Evolutionary conservation across 53 echinoderm and acorn worm genomes (phyloP).

Genomic region (Antedon mediterranea): DNA sequence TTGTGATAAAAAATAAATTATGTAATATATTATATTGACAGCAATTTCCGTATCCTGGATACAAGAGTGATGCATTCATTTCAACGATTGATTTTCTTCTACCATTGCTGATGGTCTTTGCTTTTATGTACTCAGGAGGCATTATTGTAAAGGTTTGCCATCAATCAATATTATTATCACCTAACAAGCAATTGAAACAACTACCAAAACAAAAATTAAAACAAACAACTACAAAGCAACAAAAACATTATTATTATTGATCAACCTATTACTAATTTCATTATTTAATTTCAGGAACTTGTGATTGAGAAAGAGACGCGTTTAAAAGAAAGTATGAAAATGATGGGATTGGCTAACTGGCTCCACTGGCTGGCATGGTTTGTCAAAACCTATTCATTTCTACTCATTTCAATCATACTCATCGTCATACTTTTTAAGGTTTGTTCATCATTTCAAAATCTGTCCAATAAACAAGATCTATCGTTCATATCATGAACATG

Average conservation of each 20-base stretch:
- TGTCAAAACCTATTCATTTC: conserved; percentile 63
- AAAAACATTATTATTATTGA: no score
- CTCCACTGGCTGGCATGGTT: conserved; percentile 97
- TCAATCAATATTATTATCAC: no score
- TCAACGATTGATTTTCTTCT: conserved; percentile 31
- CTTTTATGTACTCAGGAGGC: conserved; percentile 64
- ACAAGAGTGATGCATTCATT: conserved; percentile 31
- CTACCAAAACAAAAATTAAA: no score
- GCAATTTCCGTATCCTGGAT: conserved; percentile 39
- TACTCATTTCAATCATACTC: conserved; percentile 48
- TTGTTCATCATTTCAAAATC: no score
- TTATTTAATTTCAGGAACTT: conserved; percentile 56
- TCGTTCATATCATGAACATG: no score
- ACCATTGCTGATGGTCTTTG: conserved; percentile 47
- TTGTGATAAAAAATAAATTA: no score
- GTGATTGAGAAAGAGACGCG: conserved; percentile 81
- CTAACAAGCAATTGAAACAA: no score
- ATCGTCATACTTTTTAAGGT: conserved; percentile 72
- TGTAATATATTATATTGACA: background rate
- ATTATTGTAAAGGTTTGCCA: no score
- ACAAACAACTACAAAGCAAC: no score
- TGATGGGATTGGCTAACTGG: conserved; percentile 99
- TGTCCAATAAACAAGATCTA: no score
- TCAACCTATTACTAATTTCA: no score
- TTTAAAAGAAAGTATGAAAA: conserved; percentile 98